Evolutionary conservation across 2,888 invertebrate genomes (phyloP).

Genomic region (Cyclophora albipunctata): DNA sequence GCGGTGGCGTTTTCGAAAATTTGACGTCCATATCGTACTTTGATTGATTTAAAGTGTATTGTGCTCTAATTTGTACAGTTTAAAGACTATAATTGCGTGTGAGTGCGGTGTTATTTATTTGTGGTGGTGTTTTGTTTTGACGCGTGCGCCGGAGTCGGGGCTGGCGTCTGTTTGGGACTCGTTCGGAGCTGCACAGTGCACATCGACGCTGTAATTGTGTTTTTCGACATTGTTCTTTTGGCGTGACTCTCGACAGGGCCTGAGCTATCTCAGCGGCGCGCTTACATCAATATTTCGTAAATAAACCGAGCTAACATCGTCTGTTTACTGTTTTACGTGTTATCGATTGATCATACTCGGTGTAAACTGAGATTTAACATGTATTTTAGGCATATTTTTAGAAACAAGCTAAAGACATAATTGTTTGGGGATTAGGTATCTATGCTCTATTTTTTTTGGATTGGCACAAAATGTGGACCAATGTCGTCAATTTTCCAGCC

Average conservation of each 20-base stretch:
- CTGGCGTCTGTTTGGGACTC: constrained; percentile 30
- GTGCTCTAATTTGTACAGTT: constrained; percentile 15
- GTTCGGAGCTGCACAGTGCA: constrained; percentile 8
- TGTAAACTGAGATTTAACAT: too few relatives aligned
- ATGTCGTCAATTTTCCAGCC: too few relatives aligned
- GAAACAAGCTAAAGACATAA: not conserved
- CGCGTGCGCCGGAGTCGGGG: constrained; percentile 16
- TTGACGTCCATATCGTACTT: constrained; percentile 25
- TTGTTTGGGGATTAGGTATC: too few relatives aligned
- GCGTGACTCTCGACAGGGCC: too few relatives aligned
- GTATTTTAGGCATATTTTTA: constrained; percentile 3
- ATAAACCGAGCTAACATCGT: constrained; percentile 1
- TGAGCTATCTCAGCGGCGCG: not conserved
- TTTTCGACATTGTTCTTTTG: not conserved
- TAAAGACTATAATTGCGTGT: constrained; percentile 24
- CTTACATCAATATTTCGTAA: constrained; percentile 1
- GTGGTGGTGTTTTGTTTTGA: constrained; percentile 28
- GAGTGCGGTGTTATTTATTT: constrained; percentile 2
- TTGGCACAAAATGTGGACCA: too few relatives aligned
- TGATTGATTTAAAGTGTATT: constrained; percentile 12
- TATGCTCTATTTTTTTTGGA: too few relatives aligned
- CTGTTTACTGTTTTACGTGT: constrained; percentile 11
- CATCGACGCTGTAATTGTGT: constrained; percentile 5
- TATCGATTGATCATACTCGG: constrained; percentile 2
- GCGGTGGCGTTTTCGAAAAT: constrained; percentile 6